A percentile compares a stretch with the other conserved stretches of the same genome.
phyloP scores from a whole-genome alignment of 2,888 invertebrate genomes.

The Limnephilus auricula region DNA sequence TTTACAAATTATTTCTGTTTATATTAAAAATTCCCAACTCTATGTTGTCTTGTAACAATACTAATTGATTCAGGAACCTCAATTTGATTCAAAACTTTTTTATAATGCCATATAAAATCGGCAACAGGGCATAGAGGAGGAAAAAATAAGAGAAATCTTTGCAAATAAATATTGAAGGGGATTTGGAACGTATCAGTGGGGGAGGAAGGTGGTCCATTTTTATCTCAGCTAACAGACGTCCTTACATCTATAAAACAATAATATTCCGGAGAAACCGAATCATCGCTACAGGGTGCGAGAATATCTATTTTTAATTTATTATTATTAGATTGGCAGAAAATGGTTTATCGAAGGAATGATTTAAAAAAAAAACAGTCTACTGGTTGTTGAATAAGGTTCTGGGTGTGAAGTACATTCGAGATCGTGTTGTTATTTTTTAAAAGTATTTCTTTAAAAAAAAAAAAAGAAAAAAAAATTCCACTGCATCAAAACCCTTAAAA shows the following conservation, averaged over 20 bases:
- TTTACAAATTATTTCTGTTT: no score
- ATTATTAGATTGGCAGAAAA: no score
- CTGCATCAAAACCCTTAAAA: no score
- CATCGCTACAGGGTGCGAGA: not conserved
- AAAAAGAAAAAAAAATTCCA: no score
- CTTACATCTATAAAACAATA: constrained; percentile 48
- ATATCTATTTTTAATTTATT: not conserved
- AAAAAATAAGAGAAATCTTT: constrained; percentile 26
- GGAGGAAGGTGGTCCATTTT: constrained; percentile 29
- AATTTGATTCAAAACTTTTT: not conserved
- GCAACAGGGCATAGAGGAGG: constrained; percentile 16
- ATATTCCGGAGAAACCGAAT: constrained; percentile 40
- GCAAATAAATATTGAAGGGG: constrained; percentile 48
- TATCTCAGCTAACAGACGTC: constrained; percentile 49
- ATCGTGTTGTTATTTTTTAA: no score
- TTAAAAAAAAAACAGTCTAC: no score
- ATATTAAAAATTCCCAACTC: not conserved
- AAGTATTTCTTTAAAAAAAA: no score
- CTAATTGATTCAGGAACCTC: not conserved
- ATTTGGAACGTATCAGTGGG: constrained; percentile 19
- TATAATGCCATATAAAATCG: constrained; percentile 15
- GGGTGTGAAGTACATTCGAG: no score
- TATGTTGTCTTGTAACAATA: not conserved
- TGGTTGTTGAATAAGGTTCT: no score
- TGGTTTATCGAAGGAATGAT: no score